These are phyloP conservation scores for Molossus molossus DNA, from an alignment of 2,797 vertebrate genomes.

Conservation along the genomic window DNA sequence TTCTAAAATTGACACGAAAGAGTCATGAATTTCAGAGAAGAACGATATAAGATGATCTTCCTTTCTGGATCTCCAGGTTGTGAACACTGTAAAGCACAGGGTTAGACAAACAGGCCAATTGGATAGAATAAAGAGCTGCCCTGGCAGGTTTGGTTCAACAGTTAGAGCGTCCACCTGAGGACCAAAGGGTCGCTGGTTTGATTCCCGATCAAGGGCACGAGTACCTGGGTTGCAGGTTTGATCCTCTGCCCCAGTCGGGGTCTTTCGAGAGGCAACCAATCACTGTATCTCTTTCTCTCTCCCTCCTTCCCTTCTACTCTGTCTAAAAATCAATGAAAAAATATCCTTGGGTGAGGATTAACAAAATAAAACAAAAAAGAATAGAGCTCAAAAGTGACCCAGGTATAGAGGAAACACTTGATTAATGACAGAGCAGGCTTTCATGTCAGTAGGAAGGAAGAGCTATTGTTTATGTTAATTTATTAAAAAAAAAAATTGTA, in stretches of 20 bases:
- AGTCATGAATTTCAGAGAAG: constrained; percentile 44
- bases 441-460: background rate
- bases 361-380: too few species aligned
- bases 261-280: too few species aligned
- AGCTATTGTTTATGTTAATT: background rate
- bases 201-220: too few species aligned
- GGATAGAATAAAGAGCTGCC: background rate
- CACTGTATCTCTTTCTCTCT: too few species aligned
- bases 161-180: too few species aligned
- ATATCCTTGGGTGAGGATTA: too few species aligned
- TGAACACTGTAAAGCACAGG: background rate
- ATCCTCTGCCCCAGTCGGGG: too few species aligned
- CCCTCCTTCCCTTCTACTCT: too few species aligned
- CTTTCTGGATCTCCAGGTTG: background rate
- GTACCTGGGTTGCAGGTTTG: too few species aligned
- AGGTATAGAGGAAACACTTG: background rate
- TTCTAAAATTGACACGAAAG: constrained; percentile 11
- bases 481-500: constrained; percentile 39
- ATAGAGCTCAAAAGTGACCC: background rate
- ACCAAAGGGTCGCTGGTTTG: too few species aligned
- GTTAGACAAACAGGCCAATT: constrained; percentile 41
- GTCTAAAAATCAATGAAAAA: too few species aligned
- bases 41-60: background rate
- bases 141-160: too few species aligned
- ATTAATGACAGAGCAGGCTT: background rate